Percentiles rank a stretch among this genome's conserved stretches.
Evolutionary conservation across 2,797 vertebrate genomes (phyloP).

Genomic region (Myotis findleyi): DNA sequence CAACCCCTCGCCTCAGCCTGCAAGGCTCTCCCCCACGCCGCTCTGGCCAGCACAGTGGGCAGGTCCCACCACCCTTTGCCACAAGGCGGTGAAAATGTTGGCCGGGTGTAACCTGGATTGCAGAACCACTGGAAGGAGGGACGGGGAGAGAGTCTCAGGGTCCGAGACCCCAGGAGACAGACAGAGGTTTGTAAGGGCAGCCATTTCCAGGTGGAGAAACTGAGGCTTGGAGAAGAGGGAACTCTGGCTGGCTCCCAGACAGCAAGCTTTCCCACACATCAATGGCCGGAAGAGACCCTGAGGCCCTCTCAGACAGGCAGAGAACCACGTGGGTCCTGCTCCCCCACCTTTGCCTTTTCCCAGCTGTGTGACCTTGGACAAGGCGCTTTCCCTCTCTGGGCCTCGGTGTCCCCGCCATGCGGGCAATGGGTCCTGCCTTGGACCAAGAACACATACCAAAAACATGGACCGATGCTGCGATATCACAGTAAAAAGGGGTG

Average conservation of each 20-base stretch:
- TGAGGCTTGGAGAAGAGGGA: not conserved
- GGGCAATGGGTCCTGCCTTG: not conserved
- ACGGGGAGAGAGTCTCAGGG: too few species aligned
- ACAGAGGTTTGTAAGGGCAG: not conserved
- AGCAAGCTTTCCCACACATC: not conserved
- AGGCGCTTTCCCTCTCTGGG: not conserved
- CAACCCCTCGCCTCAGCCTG: rapidly evolving
- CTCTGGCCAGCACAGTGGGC: not conserved
- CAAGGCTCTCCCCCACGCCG: too few species aligned
- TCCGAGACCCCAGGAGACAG: not conserved
- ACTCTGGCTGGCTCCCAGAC: not conserved
- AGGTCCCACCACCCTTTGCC: not conserved
- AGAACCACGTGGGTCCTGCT: not conserved
- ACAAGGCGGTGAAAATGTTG: not conserved
- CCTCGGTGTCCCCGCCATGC: not conserved
- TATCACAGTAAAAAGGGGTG: not conserved
- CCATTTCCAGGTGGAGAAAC: not conserved
- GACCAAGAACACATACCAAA: not conserved
- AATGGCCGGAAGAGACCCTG: not conserved
- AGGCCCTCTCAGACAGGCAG: not conserved
- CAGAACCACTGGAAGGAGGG: not conserved
- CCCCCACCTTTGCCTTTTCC: not conserved
- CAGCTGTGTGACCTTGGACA: not conserved
- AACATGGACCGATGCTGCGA: not conserved
- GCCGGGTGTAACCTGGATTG: not conserved